Evolutionary conservation across 2,888 invertebrate species (phyloP).

Genomic region (Aspidiotus destructor): DNA sequence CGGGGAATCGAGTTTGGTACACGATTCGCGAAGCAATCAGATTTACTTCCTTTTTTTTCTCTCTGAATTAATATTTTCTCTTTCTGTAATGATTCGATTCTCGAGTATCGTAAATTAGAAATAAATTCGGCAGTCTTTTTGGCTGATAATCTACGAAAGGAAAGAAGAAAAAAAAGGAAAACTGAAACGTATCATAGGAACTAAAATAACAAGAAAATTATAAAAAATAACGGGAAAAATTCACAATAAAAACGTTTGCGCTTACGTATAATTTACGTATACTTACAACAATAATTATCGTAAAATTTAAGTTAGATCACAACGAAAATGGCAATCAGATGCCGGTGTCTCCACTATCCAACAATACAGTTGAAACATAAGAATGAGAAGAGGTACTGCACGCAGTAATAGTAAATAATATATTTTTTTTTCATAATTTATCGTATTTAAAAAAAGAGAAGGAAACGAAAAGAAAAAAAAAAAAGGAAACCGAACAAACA

Average conservation of each 20-base stretch:
- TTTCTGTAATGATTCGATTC: too few relatives aligned
- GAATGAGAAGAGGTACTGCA: too few relatives aligned
- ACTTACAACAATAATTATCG: slow-evolving; percentile 15
- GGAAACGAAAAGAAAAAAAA: background rate
- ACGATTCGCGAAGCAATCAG: too few relatives aligned
- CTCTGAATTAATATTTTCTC: too few relatives aligned
- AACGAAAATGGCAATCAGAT: slow-evolving; percentile 1
- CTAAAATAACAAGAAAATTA: slow-evolving; percentile 16
- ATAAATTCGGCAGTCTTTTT: too few relatives aligned
- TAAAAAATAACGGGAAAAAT: slow-evolving; percentile 2
- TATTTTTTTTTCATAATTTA: background rate
- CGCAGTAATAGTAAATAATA: too few relatives aligned
- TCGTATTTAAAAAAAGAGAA: background rate
- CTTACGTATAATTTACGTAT: slow-evolving; percentile 11
- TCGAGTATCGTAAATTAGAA: too few relatives aligned
- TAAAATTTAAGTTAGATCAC: background rate
- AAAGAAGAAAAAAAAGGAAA: background rate
- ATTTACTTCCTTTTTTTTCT: too few relatives aligned
- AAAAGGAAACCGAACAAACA: slow-evolving; percentile 6
- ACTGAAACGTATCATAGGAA: background rate
- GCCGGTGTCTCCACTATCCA: slow-evolving; percentile 1
- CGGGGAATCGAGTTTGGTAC: too few relatives aligned
- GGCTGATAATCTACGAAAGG: too few relatives aligned
- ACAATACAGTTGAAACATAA: background rate
- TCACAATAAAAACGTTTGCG: slow-evolving; percentile 3